Evolutionary conservation across 2,113 vertebrate genomes (phyloP).

Genomic region (Psilopsiagon aymara): DNA sequence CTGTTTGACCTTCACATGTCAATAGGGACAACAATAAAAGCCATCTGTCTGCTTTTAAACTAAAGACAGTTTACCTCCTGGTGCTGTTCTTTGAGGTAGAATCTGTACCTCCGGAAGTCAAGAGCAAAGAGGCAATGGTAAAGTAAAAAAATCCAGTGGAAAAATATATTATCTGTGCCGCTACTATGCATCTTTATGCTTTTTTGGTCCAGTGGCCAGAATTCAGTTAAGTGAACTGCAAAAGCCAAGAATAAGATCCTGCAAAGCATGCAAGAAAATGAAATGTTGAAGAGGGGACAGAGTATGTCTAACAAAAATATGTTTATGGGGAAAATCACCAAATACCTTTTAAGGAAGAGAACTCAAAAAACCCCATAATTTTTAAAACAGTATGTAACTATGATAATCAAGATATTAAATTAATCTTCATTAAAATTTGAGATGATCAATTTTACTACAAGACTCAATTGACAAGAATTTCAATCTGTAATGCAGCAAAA

Average conservation of each 20-base stretch:
- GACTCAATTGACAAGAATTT: neutral
- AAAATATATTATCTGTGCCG: neutral
- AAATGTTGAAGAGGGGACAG: neutral
- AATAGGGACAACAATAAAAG: neutral
- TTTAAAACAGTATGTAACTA: neutral
- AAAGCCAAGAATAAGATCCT: neutral
- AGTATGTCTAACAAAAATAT: neutral
- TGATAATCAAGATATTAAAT: neutral
- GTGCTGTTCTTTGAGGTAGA: neutral
- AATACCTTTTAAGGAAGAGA: neutral
- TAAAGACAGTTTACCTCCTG: neutral
- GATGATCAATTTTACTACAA: neutral
- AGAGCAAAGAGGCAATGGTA: neutral
- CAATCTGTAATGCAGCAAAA: neutral
- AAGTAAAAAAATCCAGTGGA: neutral
- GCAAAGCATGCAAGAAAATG: neutral
- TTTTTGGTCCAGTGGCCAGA: neutral
- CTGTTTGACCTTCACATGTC: neutral
- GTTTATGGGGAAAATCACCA: neutral
- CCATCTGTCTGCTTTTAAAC: neutral
- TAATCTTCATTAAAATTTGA: neutral
- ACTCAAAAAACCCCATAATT: accelerated
- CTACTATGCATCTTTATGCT: neutral
- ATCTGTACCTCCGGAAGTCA: neutral
- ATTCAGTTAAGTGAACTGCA: neutral